phyloP scores from a whole-genome alignment of 2,113 vertebrate genomes.

The Scopus umbretta region DNA sequence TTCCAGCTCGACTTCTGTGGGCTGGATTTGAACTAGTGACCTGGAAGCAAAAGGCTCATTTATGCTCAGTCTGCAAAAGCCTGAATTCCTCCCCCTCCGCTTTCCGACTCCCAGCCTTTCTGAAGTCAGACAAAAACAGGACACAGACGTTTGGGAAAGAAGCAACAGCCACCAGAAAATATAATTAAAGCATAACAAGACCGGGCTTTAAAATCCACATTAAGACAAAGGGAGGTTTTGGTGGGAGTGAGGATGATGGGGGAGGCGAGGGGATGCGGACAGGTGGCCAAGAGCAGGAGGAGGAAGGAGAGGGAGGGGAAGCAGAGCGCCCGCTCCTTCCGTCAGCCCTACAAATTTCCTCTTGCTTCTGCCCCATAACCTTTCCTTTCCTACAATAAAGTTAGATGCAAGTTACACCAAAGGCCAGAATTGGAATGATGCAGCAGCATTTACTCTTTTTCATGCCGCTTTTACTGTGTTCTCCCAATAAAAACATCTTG shows the following conservation, averaged over 20 bases:
- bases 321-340: neutral
- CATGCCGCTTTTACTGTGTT: neutral
- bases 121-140: constrained; percentile 10
- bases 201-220: neutral
- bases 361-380: constrained; percentile 21
- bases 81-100: neutral
- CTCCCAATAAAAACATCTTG: neutral
- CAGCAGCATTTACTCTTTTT: neutral
- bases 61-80: neutral
- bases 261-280: neutral
- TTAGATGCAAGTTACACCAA: neutral
- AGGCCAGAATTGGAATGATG: neutral
- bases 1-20: neutral
- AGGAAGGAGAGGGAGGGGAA: constrained; percentile 17
- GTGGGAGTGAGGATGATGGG: neutral
- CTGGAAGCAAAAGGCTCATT: constrained; percentile 36
- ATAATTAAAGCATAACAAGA: neutral
- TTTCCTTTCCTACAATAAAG: constrained; percentile 1
- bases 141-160: neutral
- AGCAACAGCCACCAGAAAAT: neutral
- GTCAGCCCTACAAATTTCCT: neutral
- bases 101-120: neutral
- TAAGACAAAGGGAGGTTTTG: constrained; percentile 22
- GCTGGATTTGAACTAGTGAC: constrained; percentile 34
- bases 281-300: constrained; percentile 44